These are phyloP conservation scores for Tenthredo livida DNA, from an alignment of 2,888 invertebrate genomes.

Conservation along the genomic window DNA sequence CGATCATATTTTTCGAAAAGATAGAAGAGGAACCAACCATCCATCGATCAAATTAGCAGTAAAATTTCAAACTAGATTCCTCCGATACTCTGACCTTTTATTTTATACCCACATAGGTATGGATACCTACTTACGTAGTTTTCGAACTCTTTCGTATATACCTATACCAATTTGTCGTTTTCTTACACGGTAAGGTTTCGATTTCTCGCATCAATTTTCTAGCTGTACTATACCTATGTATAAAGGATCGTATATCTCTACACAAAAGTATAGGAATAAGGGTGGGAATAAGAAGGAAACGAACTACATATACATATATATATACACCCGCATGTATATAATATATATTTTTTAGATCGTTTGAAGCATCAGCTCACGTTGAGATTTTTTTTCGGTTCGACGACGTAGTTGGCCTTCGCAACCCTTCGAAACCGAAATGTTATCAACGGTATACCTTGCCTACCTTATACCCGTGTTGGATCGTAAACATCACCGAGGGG, in stretches of 20 bases:
- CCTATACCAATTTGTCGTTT: background rate
- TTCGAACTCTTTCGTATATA: background rate
- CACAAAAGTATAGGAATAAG: background rate
- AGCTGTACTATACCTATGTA: background rate
- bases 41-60: conserved; percentile 9
- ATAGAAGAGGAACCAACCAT: background rate
- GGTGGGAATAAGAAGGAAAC: background rate
- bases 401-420: background rate
- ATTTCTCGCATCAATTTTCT: background rate
- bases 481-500: conserved; percentile 35
- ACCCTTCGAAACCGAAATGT: conserved; percentile 21
- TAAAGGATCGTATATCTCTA: background rate
- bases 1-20: background rate
- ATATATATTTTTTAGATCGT: background rate
- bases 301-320: background rate
- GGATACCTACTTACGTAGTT: background rate
- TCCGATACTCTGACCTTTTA: background rate
- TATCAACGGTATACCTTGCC: conserved; percentile 6
- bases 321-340: too few relatives aligned
- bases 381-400: background rate
- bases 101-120: background rate
- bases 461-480: background rate
- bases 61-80: conserved; percentile 5
- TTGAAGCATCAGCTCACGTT: background rate
- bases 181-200: background rate